Percentiles rank a stretch among this genome's conserved stretches.
These are phyloP conservation scores for Pitangus sulphuratus DNA, from an alignment of 2,797 vertebrate genomes.

Conservation along the genomic window DNA sequence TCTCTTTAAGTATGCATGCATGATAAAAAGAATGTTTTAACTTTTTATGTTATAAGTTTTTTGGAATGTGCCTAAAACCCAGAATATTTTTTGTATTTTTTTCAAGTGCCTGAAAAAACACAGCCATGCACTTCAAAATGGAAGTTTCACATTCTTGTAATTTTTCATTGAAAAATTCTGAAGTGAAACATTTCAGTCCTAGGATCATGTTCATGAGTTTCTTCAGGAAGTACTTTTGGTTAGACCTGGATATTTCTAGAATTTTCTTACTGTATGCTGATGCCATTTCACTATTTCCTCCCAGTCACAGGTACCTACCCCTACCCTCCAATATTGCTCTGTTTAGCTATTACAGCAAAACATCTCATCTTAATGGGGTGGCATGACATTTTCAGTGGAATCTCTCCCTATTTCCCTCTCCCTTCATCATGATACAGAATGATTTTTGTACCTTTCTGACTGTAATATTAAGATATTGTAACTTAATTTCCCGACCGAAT, in stretches of 20 bases:
- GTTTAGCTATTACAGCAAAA: not conserved
- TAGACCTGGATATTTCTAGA: not conserved
- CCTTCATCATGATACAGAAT: not conserved
- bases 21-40: not conserved
- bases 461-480: fast-evolving
- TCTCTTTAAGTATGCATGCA: not conserved
- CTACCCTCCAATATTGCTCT: fast-evolving
- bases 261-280: not conserved
- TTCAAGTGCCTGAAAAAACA: not conserved
- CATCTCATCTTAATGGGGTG: not conserved
- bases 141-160: not conserved
- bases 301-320: not conserved
- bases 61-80: not conserved
- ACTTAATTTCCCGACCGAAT: not conserved
- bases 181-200: not conserved
- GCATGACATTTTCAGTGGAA: not conserved
- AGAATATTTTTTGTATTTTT: not conserved
- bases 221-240: not conserved
- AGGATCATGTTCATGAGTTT: not conserved
- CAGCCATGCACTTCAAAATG: not conserved
- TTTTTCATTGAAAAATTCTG: not conserved
- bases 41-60: not conserved
- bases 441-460: not conserved
- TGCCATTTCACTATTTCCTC: not conserved
- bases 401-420: not conserved